A percentile compares a stretch with the other conserved stretches of the same genome.
phyloP scores from a whole-genome alignment of 2,888 invertebrate genomes.

The Caenorhabditis sp. region DNA sequence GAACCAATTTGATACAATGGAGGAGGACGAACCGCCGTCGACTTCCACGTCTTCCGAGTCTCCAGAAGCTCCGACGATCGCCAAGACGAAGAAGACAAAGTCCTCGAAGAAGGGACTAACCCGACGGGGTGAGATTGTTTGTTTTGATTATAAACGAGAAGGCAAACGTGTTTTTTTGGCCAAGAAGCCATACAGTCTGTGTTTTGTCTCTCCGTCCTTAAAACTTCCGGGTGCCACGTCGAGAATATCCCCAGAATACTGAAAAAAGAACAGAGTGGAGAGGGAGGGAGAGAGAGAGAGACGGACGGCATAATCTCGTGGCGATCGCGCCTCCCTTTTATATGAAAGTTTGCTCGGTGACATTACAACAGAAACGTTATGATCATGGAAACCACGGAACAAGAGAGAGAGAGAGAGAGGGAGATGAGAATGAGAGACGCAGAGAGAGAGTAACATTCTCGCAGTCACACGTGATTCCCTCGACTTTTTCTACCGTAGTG shows the following conservation, averaged over 20 bases:
- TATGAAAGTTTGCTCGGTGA: conserved; percentile 17
- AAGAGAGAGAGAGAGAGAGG: conserved; percentile 10
- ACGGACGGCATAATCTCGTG: conserved; percentile 11
- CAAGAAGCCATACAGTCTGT: conserved; percentile 20
- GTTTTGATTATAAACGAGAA: conserved; percentile 13
- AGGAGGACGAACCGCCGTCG: background rate
- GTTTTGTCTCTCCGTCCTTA: conserved; percentile 1
- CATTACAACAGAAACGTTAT: conserved; percentile 7
- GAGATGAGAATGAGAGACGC: background rate
- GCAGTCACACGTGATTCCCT: conserved; percentile 35
- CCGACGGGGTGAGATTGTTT: conserved; percentile 37
- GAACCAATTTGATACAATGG: too few relatives aligned
- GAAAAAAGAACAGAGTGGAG: too few relatives aligned
- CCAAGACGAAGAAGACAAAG: conserved; percentile 2
- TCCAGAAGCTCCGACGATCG: conserved; percentile 36
- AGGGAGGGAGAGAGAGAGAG: background rate
- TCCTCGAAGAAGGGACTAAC: conserved; percentile 11
- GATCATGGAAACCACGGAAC: conserved; percentile 45
- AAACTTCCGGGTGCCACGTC: conserved; percentile 25
- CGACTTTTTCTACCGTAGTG: conserved; percentile 26
- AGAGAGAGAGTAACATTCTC: conserved; percentile 6
- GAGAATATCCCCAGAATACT: too few relatives aligned
- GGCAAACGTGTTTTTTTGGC: conserved; percentile 12
- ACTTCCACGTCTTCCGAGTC: conserved; percentile 36
- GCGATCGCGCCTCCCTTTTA: conserved; percentile 5